Evolutionary conservation across 2,113 vertebrate genomes (phyloP).

Genomic region (Emydocephalus ijimae): DNA sequence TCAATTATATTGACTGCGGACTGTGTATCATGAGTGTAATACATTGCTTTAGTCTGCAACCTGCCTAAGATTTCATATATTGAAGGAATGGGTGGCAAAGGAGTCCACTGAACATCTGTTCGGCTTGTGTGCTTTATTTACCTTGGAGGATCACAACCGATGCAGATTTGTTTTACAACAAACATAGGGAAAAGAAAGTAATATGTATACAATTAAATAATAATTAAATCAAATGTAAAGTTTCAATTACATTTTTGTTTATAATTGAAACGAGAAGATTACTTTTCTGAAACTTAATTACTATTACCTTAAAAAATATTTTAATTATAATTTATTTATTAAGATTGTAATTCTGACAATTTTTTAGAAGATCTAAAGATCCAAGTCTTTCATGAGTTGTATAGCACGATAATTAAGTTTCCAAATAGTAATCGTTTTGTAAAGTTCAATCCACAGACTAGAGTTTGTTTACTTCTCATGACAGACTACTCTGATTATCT

Average conservation of each 20-base stretch:
- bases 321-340: not conserved
- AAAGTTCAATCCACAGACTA: conserved; percentile 5
- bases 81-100: not conserved
- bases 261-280: conserved; percentile 60
- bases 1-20: not conserved
- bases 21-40: not conserved
- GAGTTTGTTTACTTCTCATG: not conserved
- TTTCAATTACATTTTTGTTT: conserved; percentile 58
- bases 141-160: not conserved
- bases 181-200: conserved; percentile 42
- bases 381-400: fast-evolving
- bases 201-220: conserved; percentile 53
- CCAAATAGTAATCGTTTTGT: conserved; percentile 9
- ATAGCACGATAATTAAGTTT: conserved; percentile 3
- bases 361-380: conserved; percentile 24
- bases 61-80: not conserved
- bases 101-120: too few relatives aligned
- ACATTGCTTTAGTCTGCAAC: not conserved
- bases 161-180: conserved; percentile 14
- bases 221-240: conserved; percentile 59
- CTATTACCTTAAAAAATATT: not conserved
- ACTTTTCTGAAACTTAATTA: conserved; percentile 2
- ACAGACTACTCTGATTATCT: not conserved
- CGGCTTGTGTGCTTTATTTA: not conserved
- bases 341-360: conserved; percentile 32